These are phyloP conservation scores for Ectobius pallidus DNA, from an alignment of 2,888 invertebrate species.

Conservation along the genomic window DNA sequence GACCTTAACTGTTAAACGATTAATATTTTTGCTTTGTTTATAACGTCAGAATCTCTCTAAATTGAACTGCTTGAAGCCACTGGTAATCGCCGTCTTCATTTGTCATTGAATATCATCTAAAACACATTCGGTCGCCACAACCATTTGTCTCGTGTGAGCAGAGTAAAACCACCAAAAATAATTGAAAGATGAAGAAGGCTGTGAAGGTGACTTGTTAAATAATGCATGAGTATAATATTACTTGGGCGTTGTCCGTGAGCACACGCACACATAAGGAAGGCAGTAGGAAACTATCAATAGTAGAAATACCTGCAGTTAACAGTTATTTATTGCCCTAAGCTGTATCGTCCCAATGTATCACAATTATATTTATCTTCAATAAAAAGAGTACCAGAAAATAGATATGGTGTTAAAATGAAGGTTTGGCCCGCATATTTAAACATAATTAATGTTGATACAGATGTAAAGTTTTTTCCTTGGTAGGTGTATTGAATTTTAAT, in stretches of 20 bases:
- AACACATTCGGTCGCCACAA: not conserved
- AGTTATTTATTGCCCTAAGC: not conserved
- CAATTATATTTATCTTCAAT: not conserved
- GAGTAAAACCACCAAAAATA: not conserved
- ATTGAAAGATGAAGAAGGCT: not conserved
- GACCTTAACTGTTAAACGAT: too few relatives aligned
- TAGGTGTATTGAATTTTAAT: too few relatives aligned
- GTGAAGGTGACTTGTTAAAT: not conserved
- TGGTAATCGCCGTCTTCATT: not conserved
- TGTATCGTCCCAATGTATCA: too few relatives aligned
- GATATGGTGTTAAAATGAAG: too few relatives aligned
- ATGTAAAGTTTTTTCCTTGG: too few relatives aligned
- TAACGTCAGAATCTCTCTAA: too few relatives aligned
- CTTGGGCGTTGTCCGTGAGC: not conserved
- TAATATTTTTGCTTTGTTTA: too few relatives aligned
- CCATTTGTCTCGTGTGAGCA: not conserved
- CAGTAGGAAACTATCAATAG: not conserved
- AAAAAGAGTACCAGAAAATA: too few relatives aligned
- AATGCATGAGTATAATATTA: conserved; percentile 7
- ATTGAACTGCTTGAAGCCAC: too few relatives aligned
- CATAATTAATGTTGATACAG: too few relatives aligned
- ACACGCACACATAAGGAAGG: not conserved
- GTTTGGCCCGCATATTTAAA: too few relatives aligned
- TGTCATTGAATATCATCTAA: not conserved
- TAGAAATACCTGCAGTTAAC: not conserved